phyloP scores from a whole-genome alignment of 2,888 invertebrate genomes.

The Asteroscopus sphinx region DNA sequence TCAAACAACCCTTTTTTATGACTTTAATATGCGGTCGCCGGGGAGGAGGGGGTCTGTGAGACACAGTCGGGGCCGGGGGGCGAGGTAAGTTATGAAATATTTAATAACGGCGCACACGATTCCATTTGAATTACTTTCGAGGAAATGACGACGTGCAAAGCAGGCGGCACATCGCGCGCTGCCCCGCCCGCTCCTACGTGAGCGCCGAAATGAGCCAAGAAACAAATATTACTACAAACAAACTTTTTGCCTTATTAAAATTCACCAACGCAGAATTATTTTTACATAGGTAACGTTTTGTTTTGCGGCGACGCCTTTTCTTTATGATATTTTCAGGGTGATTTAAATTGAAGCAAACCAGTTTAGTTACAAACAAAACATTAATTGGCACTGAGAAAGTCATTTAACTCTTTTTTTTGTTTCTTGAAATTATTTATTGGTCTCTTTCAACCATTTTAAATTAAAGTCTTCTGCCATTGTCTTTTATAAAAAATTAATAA shows the following conservation, averaged over 20 bases:
- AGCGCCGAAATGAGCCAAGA: constrained; percentile 69
- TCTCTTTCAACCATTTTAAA: constrained; percentile 33
- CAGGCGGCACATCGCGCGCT: constrained; percentile 75
- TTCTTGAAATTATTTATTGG: not conserved
- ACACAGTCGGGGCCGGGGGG: constrained; percentile 63
- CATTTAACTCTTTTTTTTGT: constrained; percentile 10
- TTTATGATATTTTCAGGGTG: constrained; percentile 4
- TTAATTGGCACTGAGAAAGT: constrained; percentile 23
- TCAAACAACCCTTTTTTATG: constrained; percentile 91
- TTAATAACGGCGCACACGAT: constrained; percentile 90
- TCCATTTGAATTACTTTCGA: constrained; percentile 90
- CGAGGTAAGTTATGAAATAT: constrained; percentile 90
- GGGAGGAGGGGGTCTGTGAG: constrained; percentile 71
- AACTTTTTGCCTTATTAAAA: constrained; percentile 76
- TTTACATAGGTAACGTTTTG: constrained; percentile 46
- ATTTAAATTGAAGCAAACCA: constrained; percentile 1
- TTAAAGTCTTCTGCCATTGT: not conserved
- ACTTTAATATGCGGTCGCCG: constrained; percentile 89
- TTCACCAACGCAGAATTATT: constrained; percentile 58
- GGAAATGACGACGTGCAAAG: constrained; percentile 87
- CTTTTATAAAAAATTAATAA: constrained; percentile 23
- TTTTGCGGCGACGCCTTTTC: constrained; percentile 29
- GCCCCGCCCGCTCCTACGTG: constrained; percentile 61
- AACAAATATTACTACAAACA: constrained; percentile 77
- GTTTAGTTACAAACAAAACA: too few relatives aligned